Conservation (phyloP, 1,140 invertebrate genomes). For the Panonychus citri region DNA sequence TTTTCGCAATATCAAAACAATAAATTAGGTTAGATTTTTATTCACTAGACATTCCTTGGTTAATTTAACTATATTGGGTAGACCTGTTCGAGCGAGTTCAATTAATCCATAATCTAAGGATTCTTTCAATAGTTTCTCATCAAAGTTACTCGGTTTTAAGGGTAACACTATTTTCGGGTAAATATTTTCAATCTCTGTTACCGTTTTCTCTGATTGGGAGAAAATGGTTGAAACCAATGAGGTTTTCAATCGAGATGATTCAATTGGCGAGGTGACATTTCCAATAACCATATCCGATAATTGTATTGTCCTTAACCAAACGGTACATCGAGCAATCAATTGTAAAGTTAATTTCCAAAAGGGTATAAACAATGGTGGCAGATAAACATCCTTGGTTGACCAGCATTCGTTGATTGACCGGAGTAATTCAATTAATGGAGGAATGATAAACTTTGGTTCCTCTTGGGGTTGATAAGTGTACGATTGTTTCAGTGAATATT, state of each 20-base stretch:
- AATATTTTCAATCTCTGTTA: neutral
- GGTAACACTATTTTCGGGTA: constrained; percentile 19
- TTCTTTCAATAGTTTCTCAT: neutral
- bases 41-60: neutral
- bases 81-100: neutral
- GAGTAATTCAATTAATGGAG: constrained; percentile 27
- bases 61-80: neutral
- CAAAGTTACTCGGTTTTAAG: neutral
- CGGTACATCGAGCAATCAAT: constrained; percentile 44
- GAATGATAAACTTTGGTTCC: constrained; percentile 14
- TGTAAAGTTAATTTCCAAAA: constrained; percentile 72
- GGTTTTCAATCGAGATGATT: neutral
- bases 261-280: neutral
- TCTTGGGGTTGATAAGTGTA: constrained; percentile 2
- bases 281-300: neutral
- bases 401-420: constrained; percentile 38
- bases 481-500: constrained; percentile 29
- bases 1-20: too few species aligned
- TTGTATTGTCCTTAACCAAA: constrained; percentile 31
- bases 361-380: constrained; percentile 42
- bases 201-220: neutral
- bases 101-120: neutral
- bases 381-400: constrained; percentile 39
- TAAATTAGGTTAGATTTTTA: too few species aligned
- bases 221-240: neutral